A percentile compares a stretch with the other conserved stretches of the same genome.
Evolutionary conservation across 2,888 invertebrate species (phyloP).

Genomic region (Deilephila elpenor): DNA sequence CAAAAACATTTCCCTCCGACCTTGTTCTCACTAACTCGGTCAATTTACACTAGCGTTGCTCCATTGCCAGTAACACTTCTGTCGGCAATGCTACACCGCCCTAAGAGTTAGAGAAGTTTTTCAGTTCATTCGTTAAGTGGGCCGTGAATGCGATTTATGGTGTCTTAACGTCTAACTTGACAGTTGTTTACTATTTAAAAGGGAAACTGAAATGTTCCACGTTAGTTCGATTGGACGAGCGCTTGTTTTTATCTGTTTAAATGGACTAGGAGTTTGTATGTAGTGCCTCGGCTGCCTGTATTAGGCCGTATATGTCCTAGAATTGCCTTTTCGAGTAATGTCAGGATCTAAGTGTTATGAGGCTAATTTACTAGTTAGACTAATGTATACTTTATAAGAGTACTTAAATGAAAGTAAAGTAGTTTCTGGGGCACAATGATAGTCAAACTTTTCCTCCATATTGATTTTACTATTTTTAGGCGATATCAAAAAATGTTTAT

Average conservation of each 20-base stretch:
- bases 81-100: conserved; percentile 50
- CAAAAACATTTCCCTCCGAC: neutral
- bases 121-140: conserved; percentile 82
- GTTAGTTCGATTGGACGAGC: conserved; percentile 24
- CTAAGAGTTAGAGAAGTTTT: conserved; percentile 76
- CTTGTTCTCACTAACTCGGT: conserved; percentile 10
- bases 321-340: too few relatives aligned
- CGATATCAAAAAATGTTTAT: too few relatives aligned
- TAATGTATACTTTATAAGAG: neutral
- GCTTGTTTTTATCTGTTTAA: neutral
- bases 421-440: too few relatives aligned
- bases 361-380: too few relatives aligned
- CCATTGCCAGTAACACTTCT: conserved; percentile 38
- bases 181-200: conserved; percentile 62
- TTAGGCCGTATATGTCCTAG: neutral
- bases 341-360: too few relatives aligned
- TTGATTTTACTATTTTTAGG: too few relatives aligned
- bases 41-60: neutral
- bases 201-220: conserved; percentile 47
- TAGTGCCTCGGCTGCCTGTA: neutral
- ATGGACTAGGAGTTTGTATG: neutral
- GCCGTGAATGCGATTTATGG: conserved; percentile 75
- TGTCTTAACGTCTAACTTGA: conserved; percentile 62
- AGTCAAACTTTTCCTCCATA: too few relatives aligned
- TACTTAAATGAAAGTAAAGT: neutral